Conservation (phyloP, 2,888 invertebrate species). For the Drosophila lacicola region DNA sequence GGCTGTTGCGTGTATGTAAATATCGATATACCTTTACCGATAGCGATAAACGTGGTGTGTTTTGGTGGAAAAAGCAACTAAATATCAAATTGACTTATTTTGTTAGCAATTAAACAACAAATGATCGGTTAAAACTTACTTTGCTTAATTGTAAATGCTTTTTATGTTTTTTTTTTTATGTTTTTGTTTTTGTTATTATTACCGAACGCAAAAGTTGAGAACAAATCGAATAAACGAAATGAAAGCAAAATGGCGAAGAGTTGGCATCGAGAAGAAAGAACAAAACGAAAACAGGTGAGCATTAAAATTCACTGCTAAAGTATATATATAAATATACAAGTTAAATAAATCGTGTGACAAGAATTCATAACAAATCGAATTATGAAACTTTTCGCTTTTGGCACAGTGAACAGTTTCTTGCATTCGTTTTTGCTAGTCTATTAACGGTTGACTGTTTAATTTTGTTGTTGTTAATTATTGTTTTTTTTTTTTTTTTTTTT, state of each 20-base stretch:
- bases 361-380: conserved; percentile 27
- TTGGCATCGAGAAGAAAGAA: conserved; percentile 60
- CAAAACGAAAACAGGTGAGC: conserved; percentile 53
- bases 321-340: conserved; percentile 12
- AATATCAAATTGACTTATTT: conserved; percentile 25
- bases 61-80: conserved; percentile 46
- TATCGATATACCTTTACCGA: conserved; percentile 35
- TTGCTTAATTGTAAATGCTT: conserved; percentile 79
- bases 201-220: conserved; percentile 62
- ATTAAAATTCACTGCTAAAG: conserved; percentile 45
- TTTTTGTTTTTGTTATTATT: background rate
- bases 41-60: conserved; percentile 29
- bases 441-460: conserved; percentile 7
- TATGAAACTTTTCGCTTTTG: conserved; percentile 3
- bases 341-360: conserved; percentile 25
- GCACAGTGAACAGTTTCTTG: conserved; percentile 28
- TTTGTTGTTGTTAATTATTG: conserved; percentile 11
- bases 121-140: conserved; percentile 64
- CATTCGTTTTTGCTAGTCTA: conserved; percentile 35
- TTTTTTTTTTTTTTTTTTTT: background rate
- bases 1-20: conserved; percentile 6
- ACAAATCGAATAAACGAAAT: conserved; percentile 56
- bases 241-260: conserved; percentile 66
- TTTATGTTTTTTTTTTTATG: background rate
- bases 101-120: conserved; percentile 58